Evolutionary conservation across 2,797 vertebrate genomes (phyloP), one percentile per base, ranked within the genome.

Genomic region (Pseudopleuronectes americanus): DNA sequence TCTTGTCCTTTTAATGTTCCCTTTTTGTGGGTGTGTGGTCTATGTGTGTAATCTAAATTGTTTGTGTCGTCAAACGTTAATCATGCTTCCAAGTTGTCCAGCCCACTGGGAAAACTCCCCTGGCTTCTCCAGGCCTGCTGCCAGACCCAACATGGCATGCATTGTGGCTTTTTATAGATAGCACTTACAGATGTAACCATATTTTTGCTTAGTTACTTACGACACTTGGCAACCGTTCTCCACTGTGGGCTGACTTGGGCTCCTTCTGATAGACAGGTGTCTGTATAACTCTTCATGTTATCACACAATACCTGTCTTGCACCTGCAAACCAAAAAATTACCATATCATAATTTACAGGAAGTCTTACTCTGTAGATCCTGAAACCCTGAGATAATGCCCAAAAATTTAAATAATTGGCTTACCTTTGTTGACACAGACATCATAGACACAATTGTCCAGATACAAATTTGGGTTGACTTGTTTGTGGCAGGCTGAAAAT

Each of bases 371-470:
- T n/a, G 45, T n/a, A 8, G 0, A 33, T 63, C 28, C 9, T 21
- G 31, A 36, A 38, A 9, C 13, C 3, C 19, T 8, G n/a, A 45
- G 22, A 36, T 6, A 51, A 16, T 0, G 36, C 26, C 24, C 24
- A 2, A 23, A 23, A 23, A n/a, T 12, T 38, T 33, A 8, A 33
- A 33, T 10, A 8, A 33, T 33, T 38, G 36, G 36, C 43, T 58
- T n/a, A 83, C 80, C 80, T 57, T 69, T 73, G 55, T 66, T 73
- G 31, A 63, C 1, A 26, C 80, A 83, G 57, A 79, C 53, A 24
- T 83, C 76, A 0, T 79, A 79, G 57, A 79, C 26, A 52, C 80
- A 83, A 57, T 83, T 57, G 8, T 73, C 57, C 19, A 76, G 13
- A 48, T 66, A 83, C 4, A 38, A 1, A 2, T 36, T 16, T 3